A percentile compares a stretch with the other conserved stretches of the same genome.
Evolutionary conservation across 2,113 vertebrate genomes (phyloP).

Genomic region (Alethe castanea): DNA sequence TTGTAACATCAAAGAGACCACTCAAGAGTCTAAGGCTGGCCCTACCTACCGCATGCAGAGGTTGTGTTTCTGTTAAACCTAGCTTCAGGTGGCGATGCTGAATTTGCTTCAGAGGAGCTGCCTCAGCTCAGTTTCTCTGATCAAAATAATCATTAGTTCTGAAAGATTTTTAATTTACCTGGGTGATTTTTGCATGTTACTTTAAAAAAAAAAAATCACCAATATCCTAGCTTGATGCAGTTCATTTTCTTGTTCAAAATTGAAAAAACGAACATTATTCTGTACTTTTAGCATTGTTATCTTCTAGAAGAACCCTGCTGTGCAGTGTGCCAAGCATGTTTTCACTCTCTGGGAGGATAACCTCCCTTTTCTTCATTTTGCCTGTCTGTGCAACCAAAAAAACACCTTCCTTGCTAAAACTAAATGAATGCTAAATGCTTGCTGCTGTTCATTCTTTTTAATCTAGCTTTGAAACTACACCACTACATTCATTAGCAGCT

Average conservation of each 20-base stretch:
- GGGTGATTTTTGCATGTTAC: background rate
- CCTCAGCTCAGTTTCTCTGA: background rate
- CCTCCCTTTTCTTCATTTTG: background rate
- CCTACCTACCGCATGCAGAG: background rate
- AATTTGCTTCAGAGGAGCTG: background rate
- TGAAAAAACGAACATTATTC: background rate
- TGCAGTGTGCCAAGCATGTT: background rate
- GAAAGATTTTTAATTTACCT: background rate
- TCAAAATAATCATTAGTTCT: background rate
- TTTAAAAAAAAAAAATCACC: background rate
- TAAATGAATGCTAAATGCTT: background rate
- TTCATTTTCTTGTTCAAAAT: background rate
- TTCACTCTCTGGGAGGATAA: background rate
- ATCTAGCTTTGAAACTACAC: background rate
- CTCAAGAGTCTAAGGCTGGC: background rate
- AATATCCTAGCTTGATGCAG: background rate
- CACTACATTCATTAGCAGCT: background rate
- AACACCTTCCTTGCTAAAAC: background rate
- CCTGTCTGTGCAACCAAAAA: background rate
- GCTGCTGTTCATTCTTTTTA: background rate
- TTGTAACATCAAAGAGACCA: constrained; percentile 26
- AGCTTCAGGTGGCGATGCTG: background rate
- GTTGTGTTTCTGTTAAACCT: background rate
- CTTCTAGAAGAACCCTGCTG: background rate
- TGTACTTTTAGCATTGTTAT: background rate